Evolutionary conservation across 1,140 invertebrate genomes (phyloP), one percentile per base, ranked within the genome.

Genomic region (Drosophila dunni): DNA sequence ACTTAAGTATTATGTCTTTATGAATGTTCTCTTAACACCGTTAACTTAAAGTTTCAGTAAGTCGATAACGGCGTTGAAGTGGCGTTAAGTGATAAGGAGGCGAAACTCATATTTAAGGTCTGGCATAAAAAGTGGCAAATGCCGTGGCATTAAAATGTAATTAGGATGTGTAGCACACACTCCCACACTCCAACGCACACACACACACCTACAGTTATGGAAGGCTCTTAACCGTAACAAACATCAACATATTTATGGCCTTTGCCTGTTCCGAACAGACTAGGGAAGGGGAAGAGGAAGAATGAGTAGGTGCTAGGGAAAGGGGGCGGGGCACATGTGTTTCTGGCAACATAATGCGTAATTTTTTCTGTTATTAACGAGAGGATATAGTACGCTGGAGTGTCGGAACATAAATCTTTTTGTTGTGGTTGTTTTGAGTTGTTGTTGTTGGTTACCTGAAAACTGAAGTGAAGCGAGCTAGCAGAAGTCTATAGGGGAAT

Each of bases 71-170:
- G 40, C 6, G 3, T 40, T 40, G 11, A 42, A 42, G n/a, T 13
- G 4, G 11, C 40, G 11, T 4, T 42, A 5, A 42, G 40, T 42
- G n/a, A 42, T 3, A 11, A n/a, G 64, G 56, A 15, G 17, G 9
- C 7, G 6, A 1, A 44, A 3, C 29, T 34, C 46, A 9, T 17
- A 29, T 29, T 60, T 36, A 34, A 66, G 24, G 54, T 7, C 57
- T 29, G 20, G 33, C 50, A 58, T 50, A 66, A 66, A 72, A 72
- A 51, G 15, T 56, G 33, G 38, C 33, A 61, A 45, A 56, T 65
- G 56, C 34, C 24, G 36, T 24, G 56, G 42, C 56, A 72, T 76
- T 72, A 76, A 76, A 66, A 66, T 72, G 68, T 75, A 73, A 73
- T 73, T 73, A 73, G 70, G 63, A 34, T 61, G 53, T 67, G 20